A percentile compares a stretch with the other conserved stretches of the same genome.
phyloP scores from a whole-genome alignment of 2,113 vertebrate species.

The Crotophaga sulcirostris region DNA sequence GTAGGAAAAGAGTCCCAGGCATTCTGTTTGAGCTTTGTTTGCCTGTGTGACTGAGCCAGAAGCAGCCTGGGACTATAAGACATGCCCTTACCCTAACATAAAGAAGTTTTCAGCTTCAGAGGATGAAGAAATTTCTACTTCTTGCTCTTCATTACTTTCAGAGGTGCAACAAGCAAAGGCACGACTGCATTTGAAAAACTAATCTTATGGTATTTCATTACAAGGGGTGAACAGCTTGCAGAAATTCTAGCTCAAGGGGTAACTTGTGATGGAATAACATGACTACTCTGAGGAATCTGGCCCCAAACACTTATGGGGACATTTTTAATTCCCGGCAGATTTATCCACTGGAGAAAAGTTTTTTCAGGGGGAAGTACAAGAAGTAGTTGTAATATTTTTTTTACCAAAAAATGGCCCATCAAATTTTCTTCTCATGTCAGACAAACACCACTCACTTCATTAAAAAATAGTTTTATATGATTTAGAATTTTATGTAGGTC shows the following conservation, averaged over 20 bases:
- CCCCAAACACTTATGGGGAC: rapidly evolving
- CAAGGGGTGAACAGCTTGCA: background rate
- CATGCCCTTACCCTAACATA: background rate
- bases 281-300: background rate
- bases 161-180: background rate
- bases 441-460: background rate
- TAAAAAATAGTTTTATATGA: background rate
- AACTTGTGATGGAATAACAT: background rate
- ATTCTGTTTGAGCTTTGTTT: background rate
- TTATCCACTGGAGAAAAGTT: background rate
- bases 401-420: background rate
- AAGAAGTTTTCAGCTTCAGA: background rate
- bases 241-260: background rate
- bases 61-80: background rate
- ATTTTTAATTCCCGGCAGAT: background rate
- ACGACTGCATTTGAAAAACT: background rate
- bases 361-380: background rate
- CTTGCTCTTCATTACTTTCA: background rate
- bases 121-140: background rate
- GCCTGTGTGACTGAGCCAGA: background rate
- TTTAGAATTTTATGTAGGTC: background rate
- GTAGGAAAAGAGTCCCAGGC: background rate
- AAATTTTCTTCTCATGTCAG: background rate
- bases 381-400: background rate
- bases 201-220: background rate